Percentiles rank a stretch among this genome's conserved stretches.
Evolutionary conservation across 2,113 vertebrate species (phyloP).

Genomic region (Nyctereutes procyonoides): DNA sequence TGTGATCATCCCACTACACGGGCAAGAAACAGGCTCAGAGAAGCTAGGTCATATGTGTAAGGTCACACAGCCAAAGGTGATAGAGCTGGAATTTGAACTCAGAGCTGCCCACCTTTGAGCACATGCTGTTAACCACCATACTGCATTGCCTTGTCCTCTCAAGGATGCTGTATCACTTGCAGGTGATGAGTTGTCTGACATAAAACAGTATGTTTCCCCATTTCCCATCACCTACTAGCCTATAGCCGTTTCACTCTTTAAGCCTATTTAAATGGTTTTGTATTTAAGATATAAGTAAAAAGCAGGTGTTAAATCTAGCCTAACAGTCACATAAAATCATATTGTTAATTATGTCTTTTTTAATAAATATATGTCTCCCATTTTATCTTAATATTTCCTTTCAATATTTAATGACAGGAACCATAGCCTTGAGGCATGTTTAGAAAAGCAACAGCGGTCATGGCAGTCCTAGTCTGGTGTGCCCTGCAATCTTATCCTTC

Average conservation of each 20-base stretch:
- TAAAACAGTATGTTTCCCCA: neutral
- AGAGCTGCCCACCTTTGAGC: neutral
- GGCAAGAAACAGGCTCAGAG: neutral
- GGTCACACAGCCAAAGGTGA: neutral
- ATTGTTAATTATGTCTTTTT: neutral
- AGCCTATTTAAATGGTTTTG: neutral
- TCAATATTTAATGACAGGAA: neutral
- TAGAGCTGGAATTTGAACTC: neutral
- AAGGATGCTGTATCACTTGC: neutral
- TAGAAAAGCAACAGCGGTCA: neutral
- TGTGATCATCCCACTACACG: neutral
- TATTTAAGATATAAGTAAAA: neutral
- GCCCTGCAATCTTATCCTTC: neutral
- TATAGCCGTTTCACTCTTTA: neutral
- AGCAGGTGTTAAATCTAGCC: neutral
- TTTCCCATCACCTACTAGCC: neutral
- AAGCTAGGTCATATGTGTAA: neutral
- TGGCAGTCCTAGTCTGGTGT: too few relatives aligned
- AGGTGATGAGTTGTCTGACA: neutral
- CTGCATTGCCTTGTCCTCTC: neutral
- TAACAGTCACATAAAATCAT: neutral
- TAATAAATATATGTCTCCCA: neutral
- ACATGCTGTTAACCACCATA: accelerated
- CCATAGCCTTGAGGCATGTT: neutral
- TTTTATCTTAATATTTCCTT: neutral